Percentiles rank a stretch among this genome's conserved stretches.
phyloP scores from a whole-genome alignment of 2,113 vertebrate species.

The Thamnaconus septentrionalis region DNA sequence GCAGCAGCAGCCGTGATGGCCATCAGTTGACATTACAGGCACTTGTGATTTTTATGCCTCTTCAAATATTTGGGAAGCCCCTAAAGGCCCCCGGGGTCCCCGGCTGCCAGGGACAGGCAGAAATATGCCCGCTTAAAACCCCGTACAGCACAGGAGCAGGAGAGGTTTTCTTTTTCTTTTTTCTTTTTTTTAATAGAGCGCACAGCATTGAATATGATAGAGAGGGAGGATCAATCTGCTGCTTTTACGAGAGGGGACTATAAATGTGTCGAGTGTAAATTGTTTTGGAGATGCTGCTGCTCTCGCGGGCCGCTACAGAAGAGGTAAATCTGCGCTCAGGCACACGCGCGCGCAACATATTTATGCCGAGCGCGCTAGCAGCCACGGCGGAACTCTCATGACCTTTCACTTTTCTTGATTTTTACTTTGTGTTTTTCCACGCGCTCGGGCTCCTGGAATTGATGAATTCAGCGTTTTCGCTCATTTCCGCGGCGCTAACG shows the following conservation, averaged over 20 bases:
- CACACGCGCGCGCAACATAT: conserved; percentile 11
- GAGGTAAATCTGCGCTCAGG: conserved; percentile 45
- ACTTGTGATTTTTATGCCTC: conserved; percentile 31
- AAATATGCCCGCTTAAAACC: conserved; percentile 59
- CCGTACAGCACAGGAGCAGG: conserved; percentile 48
- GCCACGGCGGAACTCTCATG: conserved; percentile 23
- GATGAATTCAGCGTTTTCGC: too few relatives aligned
- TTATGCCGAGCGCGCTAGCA: conserved; percentile 12
- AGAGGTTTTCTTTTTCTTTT: background rate
- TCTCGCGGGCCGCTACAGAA: conserved; percentile 38
- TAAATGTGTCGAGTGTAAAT: conserved; percentile 66
- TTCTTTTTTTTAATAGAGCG: conserved; percentile 58
- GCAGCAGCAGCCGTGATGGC: conserved; percentile 12
- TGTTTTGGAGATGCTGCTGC: conserved; percentile 64
- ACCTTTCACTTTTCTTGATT: conserved; percentile 20
- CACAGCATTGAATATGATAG: conserved; percentile 54
- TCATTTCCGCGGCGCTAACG: too few relatives aligned
- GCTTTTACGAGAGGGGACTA: conserved; percentile 56
- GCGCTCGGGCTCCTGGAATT: too few relatives aligned
- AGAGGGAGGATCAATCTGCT: conserved; percentile 59
- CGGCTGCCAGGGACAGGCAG: conserved; percentile 38
- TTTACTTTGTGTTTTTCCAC: conserved; percentile 17
- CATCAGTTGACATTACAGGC: conserved; percentile 36
- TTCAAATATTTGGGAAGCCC: conserved; percentile 51
- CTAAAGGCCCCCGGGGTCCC: conserved; percentile 27